A percentile compares a stretch with the other conserved stretches of the same genome.
Evolutionary conservation across 2,113 vertebrate species (phyloP).

Genomic region (Arizona elegans): DNA sequence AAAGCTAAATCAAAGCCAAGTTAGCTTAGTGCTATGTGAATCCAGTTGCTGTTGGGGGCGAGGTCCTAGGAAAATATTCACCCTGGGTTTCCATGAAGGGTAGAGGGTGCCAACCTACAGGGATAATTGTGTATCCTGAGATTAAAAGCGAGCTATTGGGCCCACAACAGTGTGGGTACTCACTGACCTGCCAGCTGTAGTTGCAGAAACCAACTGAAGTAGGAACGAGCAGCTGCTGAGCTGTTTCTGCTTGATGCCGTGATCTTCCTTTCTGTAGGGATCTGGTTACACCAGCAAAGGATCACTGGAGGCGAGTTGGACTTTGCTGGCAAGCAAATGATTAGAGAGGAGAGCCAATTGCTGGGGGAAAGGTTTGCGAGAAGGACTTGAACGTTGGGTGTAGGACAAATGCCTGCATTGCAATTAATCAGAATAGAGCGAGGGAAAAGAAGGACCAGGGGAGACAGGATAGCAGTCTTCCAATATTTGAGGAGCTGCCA

Average conservation of each 20-base stretch:
- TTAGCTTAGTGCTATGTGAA: neutral
- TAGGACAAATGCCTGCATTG: neutral
- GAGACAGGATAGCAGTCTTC: no score
- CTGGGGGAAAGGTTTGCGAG: neutral
- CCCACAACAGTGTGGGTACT: neutral
- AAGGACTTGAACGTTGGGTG: neutral
- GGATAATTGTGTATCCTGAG: neutral
- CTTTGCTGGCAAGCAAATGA: neutral
- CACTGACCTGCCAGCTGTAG: neutral
- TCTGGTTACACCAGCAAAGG: constrained; percentile 18
- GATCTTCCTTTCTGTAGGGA: constrained; percentile 24
- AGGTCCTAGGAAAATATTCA: neutral
- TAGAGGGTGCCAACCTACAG: neutral
- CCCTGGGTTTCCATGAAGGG: neutral
- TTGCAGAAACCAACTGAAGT: constrained; percentile 18
- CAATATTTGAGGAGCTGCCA: no score
- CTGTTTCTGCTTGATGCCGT: constrained; percentile 40
- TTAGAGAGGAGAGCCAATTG: neutral
- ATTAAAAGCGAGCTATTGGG: neutral
- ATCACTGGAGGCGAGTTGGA: constrained; percentile 13
- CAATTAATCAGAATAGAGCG: neutral
- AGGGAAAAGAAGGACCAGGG: no score
- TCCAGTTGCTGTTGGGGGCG: neutral
- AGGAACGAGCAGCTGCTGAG: constrained; percentile 44
- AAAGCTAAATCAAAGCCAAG: no score